A percentile compares a stretch with the other conserved stretches of the same genome.
Evolutionary conservation across 2,888 invertebrate species (phyloP).

Genomic region (Patella ulyssiponensis): DNA sequence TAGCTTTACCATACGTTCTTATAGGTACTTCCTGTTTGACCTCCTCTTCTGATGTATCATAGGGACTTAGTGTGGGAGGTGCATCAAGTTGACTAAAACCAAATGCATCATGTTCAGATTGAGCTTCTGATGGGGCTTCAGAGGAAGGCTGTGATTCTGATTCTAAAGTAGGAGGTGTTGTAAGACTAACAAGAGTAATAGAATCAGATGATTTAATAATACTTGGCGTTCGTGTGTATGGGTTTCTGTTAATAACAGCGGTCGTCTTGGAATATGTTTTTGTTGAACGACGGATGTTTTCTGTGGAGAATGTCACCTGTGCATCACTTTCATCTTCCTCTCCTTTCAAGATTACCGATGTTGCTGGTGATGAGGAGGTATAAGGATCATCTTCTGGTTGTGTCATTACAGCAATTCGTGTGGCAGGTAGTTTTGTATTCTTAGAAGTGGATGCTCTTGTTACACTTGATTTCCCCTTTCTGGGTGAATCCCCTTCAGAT

Average conservation of each 20-base stretch:
- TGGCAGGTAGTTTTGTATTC: slow-evolving; percentile 31
- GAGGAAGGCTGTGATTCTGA: slow-evolving; percentile 9
- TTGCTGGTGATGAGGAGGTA: not conserved
- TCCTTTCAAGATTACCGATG: slow-evolving; percentile 2
- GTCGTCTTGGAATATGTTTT: slow-evolving; percentile 16
- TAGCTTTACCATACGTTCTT: not conserved
- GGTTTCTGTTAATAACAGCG: slow-evolving; percentile 18
- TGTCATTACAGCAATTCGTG: slow-evolving; percentile 31
- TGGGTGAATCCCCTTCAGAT: slow-evolving; percentile 45
- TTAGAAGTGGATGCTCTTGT: slow-evolving; percentile 26
- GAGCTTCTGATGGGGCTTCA: not conserved
- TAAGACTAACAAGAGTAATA: not conserved
- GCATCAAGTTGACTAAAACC: not conserved
- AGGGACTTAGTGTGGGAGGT: slow-evolving; percentile 12
- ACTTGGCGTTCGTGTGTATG: slow-evolving; percentile 32
- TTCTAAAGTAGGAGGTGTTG: slow-evolving; percentile 14
- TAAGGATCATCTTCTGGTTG: slow-evolving; percentile 11
- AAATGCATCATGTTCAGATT: not conserved
- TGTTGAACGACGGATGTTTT: slow-evolving; percentile 16
- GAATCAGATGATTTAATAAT: slow-evolving; percentile 1
- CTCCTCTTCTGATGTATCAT: slow-evolving; percentile 23
- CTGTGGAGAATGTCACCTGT: slow-evolving; percentile 8
- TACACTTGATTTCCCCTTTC: slow-evolving; percentile 42
- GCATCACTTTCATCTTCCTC: slow-evolving; percentile 13
- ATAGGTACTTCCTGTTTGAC: slow-evolving; percentile 9